phyloP scores from a whole-genome alignment of 2,797 vertebrate genomes.

The Rhinichthys osculus region DNA sequence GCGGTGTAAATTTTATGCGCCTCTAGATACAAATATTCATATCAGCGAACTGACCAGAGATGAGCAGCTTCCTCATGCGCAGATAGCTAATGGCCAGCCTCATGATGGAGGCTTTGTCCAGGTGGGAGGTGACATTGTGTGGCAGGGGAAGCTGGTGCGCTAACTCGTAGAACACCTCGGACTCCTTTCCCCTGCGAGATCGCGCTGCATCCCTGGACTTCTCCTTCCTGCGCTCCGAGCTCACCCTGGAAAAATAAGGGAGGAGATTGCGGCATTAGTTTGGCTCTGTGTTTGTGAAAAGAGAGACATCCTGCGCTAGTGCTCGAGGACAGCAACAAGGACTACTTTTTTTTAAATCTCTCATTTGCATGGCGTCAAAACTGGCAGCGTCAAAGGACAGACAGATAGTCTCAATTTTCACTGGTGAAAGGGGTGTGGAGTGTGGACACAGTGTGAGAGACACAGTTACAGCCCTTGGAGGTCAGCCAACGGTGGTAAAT shows the following conservation, averaged over 20 bases:
- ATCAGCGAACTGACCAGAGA: slow-evolving; percentile 73
- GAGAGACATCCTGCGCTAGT: neutral
- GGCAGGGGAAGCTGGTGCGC: slow-evolving; percentile 90
- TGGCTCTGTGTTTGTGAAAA: neutral
- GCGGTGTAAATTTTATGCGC: neutral
- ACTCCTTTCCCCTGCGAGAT: slow-evolving; percentile 88
- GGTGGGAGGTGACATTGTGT: slow-evolving; percentile 84
- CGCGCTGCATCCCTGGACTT: slow-evolving; percentile 89
- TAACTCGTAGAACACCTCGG: slow-evolving; percentile 90
- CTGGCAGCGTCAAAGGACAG: neutral
- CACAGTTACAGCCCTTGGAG: slow-evolving; percentile 25
- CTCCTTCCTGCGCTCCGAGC: slow-evolving; percentile 67
- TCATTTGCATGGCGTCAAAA: neutral
- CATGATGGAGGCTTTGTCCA: slow-evolving; percentile 96
- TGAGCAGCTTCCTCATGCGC: slow-evolving; percentile 86
- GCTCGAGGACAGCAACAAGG: neutral
- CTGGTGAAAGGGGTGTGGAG: slow-evolving; percentile 19
- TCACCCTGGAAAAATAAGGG: slow-evolving; percentile 57
- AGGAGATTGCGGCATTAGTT: neutral
- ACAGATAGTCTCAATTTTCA: neutral
- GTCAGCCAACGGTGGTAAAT: slow-evolving; percentile 13
- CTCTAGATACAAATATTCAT: slow-evolving; percentile 12
- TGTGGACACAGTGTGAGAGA: slow-evolving; percentile 14
- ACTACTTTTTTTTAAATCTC: slow-evolving; percentile 1
- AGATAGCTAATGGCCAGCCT: slow-evolving; percentile 95